Evolutionary conservation across 2,797 vertebrate genomes (phyloP), one percentile per base, ranked within the genome.

Genomic region (Pangasius krempfi): DNA sequence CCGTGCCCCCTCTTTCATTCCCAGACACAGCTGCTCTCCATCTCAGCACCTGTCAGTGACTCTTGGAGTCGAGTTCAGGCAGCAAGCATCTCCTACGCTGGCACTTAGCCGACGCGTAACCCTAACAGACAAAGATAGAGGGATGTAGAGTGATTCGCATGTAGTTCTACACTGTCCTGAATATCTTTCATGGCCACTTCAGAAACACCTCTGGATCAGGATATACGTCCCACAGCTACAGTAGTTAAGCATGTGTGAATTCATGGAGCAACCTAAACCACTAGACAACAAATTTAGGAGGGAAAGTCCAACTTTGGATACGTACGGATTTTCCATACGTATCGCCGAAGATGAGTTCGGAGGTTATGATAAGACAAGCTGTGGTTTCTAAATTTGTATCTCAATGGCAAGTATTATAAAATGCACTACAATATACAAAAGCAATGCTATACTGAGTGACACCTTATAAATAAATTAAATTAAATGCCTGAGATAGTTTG

Each of bases 31-130:
- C 94, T 94, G 94, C 92, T 92, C 92, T 92, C 75, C 91, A 88
- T 90, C 90, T 92, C 88, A 92, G 90, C 96, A 96, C 95, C 95
- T 95, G 96, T 96, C 94, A 94, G 90, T 93, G 92, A 95, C 92
- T 96, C 94, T 91, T 73, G 94, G 95, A 95, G 93, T 96, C 94
- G 92, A 94, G 93, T 95, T 96, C 92, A 94, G 93, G 90, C 90
- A 91, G 93, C 92, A 91, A 92, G 92, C 89, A 12, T 56, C 68
- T 89, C 92, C 91, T 86, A 84, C 90, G 88, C 86, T 90, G 92
- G 92, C 89, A 89, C 27, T 70, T 89, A 90, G 93, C 92, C 92
- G 89, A 92, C 62, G 72, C 92, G 86, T 94, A 94, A 92, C 91
- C 89, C 92, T 92, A 90, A 91, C 86, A 85, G 86, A 76, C 80